Evolutionary conservation across 2,797 vertebrate genomes (phyloP), one percentile per base, ranked within the genome.

Genomic region (Cossypha polioptera): DNA sequence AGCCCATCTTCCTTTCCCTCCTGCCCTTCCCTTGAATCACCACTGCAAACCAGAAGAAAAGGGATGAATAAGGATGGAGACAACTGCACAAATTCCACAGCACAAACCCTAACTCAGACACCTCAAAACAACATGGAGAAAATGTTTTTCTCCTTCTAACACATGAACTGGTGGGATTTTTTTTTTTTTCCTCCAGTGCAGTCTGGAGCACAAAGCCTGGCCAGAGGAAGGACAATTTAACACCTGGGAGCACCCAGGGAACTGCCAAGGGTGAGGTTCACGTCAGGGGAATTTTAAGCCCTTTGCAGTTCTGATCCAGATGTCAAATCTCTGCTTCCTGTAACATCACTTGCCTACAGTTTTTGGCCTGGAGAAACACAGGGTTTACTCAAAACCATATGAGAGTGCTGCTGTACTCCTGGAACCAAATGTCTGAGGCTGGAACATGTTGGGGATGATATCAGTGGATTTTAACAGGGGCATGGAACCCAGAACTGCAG

Each of bases 381-480:
- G 77, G 68, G 45, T 75, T 93, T 95, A 68, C 97, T 89, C 68
- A 57, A 91, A 98, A 95, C 93, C 96, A 86, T 86, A 78, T 93
- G 95, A 96, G 65, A 94, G 63, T 31, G 45, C 76, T 82, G 76
- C 80, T 92, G 93, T 47, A 25, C 79, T 94, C 71, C 78, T 88
- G 90, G 88, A 94, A 89, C 72, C 54, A 66, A 96, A 82, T 73
- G 36, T 47, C 83, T 76, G 59, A 93, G 95, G 71, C 18, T 33
- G 47, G 92, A 90, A 63, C 72, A 9, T 66, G 26, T 5, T 21
- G 2, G 73, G 74, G 35, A 9, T 31, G 67, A 94, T 26, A 79
- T 3, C 90, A 93, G 68, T 31, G 67, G 29, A 31, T 84, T 97
- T 95, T 36, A 20, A 28, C 84, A 63, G 63, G 36, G 18, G 17